phyloP scores from a whole-genome alignment of 2,113 vertebrate genomes.

The Scomber colias region DNA sequence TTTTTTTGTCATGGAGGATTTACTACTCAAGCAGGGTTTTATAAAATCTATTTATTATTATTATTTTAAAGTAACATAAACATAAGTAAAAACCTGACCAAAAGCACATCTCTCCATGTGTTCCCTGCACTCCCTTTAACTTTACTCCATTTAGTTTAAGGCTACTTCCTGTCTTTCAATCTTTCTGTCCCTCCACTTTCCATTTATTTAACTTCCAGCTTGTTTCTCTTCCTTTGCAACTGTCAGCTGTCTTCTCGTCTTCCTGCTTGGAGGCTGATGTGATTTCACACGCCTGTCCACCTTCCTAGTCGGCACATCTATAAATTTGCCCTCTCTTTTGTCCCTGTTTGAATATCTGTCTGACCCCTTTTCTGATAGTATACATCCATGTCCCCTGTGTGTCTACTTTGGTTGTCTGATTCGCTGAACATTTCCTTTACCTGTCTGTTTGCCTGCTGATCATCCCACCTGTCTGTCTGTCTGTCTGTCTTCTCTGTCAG shows the following conservation, averaged over 20 bases:
- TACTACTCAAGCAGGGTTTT: background rate
- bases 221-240: background rate
- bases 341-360: constrained; percentile 43
- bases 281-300: constrained; percentile 32
- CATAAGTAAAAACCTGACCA: background rate
- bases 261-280: constrained; percentile 12
- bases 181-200: background rate
- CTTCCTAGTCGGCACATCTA: constrained; percentile 5
- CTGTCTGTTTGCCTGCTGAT: constrained; percentile 36
- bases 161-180: background rate
- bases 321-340: constrained; percentile 31
- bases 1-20: background rate
- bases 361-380: constrained; percentile 53
- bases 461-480: constrained; percentile 37
- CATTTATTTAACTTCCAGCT: constrained; percentile 12
- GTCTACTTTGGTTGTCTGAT: constrained; percentile 45
- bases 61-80: background rate
- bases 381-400: constrained; percentile 33
- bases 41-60: background rate
- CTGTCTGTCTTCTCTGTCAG: constrained; percentile 30
- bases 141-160: background rate
- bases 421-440: constrained; percentile 44
- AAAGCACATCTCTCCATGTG: background rate
- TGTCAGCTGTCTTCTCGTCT: background rate
- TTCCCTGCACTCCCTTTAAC: background rate